These are phyloP conservation scores for Diadromus collaris DNA, from an alignment of 2,888 invertebrate genomes.

Conservation along the genomic window DNA sequence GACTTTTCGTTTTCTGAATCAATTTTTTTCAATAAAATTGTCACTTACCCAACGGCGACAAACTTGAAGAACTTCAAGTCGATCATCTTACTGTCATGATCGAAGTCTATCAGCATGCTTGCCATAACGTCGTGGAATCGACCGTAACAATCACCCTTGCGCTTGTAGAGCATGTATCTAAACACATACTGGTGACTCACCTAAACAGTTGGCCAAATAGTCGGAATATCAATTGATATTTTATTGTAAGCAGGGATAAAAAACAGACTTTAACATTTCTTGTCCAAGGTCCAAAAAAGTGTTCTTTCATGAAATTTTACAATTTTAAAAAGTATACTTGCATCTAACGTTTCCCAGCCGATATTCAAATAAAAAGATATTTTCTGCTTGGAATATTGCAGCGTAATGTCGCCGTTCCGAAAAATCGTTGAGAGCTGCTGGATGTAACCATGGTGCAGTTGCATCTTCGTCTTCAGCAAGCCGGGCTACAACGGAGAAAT, in stretches of 20 bases:
- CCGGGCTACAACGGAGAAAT: constrained; percentile 59
- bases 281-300: neutral
- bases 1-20: neutral
- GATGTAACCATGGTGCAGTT: constrained; percentile 67
- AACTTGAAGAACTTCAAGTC: constrained; percentile 62
- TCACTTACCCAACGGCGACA: constrained; percentile 64
- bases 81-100: constrained; percentile 58
- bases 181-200: constrained; percentile 66
- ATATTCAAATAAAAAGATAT: constrained; percentile 67
- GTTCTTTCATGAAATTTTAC: too few species aligned
- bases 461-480: constrained; percentile 61
- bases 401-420: constrained; percentile 63
- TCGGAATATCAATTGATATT: neutral
- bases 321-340: neutral
- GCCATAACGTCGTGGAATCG: constrained; percentile 57
- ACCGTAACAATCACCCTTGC: constrained; percentile 64
- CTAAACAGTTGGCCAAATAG: constrained; percentile 56
- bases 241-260: neutral
- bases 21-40: neutral
- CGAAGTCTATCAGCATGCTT: constrained; percentile 46
- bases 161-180: constrained; percentile 56
- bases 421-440: constrained; percentile 67
- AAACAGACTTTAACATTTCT: neutral
- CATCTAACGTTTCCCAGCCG: constrained; percentile 2
- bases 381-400: constrained; percentile 60